Base-by-base conservation (phyloP, 2,113 vertebrate genomes). In the Conger conger region DNA sequence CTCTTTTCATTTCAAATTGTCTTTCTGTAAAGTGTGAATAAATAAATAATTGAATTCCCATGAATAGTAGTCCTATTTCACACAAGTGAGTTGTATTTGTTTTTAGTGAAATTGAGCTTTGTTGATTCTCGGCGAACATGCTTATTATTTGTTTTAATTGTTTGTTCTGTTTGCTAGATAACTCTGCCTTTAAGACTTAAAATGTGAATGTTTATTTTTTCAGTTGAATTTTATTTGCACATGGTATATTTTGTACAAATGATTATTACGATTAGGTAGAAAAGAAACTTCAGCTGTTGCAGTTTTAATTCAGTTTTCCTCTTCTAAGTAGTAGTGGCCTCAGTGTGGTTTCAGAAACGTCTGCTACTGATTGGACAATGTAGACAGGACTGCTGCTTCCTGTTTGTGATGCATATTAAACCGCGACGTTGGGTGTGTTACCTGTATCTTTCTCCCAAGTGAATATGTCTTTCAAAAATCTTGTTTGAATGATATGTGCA, bases 171-270 rank as follows among this genome's bases (percentile, higher is more conserved):
- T 86, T 42, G 83, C 60, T 81, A 27, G 81, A 40, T 87, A 85
- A 80, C 87, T 84, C 83, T 83, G 81, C 84, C 82, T 78, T 81
- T 63, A 68, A 76, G 63, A 90, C 68, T 73, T 50, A 80, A 88
- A 89, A 91, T 90, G 91, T 93, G 92, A 93, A 91, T 88, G 88
- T 91, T 90, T 45, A 82, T 17, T 87, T 87, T 87, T 89, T 38
- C 82, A 85, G 86, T 89, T 88, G 42, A 88, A 76, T 84, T 86
- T 86, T 54, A 37, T 88, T 87, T 91, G 86, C 87, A 82, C 79
- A 85, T 91, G 91, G 88, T 90, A 54, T 88, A 87, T 92, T 92
- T 91, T 92, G 82, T 90, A 90, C 79, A 91, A 87, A 85, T 84
- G 82, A 85, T 88, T 60, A 88, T 83, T 57, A 89, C 81, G 82